Conservation (phyloP, 2,888 invertebrate species). For the Agelastica alni region DNA sequence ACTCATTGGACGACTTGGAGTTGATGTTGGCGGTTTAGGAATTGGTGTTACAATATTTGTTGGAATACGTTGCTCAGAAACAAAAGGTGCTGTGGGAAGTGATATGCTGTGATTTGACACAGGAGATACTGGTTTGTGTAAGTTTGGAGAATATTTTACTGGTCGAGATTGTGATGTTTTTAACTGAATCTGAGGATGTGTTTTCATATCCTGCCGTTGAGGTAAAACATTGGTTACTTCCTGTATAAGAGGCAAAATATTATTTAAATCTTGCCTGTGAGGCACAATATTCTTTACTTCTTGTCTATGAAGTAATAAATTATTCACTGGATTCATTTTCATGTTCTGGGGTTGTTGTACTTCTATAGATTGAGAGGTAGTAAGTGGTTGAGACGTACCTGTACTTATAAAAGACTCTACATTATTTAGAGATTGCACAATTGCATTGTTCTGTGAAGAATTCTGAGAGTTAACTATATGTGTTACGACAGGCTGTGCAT, state of each 20-base stretch:
- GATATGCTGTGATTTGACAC: slow-evolving; percentile 62
- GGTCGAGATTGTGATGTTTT: slow-evolving; percentile 39
- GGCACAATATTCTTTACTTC: slow-evolving; percentile 12
- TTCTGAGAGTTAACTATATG: neutral
- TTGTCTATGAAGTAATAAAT: slow-evolving; percentile 25
- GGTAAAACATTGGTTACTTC: slow-evolving; percentile 29
- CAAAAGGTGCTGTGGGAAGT: slow-evolving; percentile 62
- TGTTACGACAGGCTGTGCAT: slow-evolving; percentile 4
- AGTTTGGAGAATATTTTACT: slow-evolving; percentile 39
- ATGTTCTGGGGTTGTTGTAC: slow-evolving; percentile 9
- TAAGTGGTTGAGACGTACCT: slow-evolving; percentile 9
- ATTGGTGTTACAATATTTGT: slow-evolving; percentile 75
- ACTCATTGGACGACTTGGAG: slow-evolving; percentile 70
- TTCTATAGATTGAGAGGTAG: slow-evolving; percentile 1
- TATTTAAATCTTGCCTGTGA: neutral
- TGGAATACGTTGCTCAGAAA: slow-evolving; percentile 65
- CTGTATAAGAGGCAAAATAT: neutral
- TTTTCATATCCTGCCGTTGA: slow-evolving; percentile 21
- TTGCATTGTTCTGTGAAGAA: neutral
- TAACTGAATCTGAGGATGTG: slow-evolving; percentile 11
- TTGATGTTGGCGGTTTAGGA: slow-evolving; percentile 57
- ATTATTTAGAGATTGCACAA: slow-evolving; percentile 3
- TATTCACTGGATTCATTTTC: slow-evolving; percentile 26
- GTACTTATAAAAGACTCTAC: slow-evolving; percentile 2
- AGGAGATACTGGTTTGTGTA: slow-evolving; percentile 35